Evolutionary conservation across 1,140 invertebrate species (phyloP), one percentile per base, ranked within the genome.

Genomic region (Cydia splendana): DNA sequence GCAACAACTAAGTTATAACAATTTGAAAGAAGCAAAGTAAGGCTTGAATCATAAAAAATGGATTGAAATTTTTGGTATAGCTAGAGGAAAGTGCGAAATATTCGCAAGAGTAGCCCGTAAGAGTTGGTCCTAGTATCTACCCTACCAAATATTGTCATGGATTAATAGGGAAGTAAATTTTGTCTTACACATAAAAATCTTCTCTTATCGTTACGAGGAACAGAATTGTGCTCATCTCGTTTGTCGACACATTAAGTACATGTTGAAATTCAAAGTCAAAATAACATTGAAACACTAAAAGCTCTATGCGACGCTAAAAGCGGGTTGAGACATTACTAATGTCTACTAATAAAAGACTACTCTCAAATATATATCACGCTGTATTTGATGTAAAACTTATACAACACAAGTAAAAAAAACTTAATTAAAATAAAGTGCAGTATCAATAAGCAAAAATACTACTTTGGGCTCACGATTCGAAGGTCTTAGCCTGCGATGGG

Each of bases 361-460:
- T 79, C 48, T 82, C 77, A 88, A 85, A 86, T 85, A 87, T 86
- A 84, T 85, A 87, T 85, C 82, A 88, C 82, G 83, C 84, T 88
- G 85, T 88, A 87, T 88, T 87, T 84, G 83, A 88, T 85, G 85
- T 86, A 85, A 85, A 88, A 84, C 79, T 85, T 87, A 86, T 84
- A 86, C 82, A 85, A 86, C 85, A 85, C 80, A 82, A 82, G 82
- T 83, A 83, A 85, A 86, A 81, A 84, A 84, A 84, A 81, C 79
- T 83, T 81, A 84, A 83, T 76, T 76, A 83, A 82, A 82, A 82
- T 67, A 79, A 80, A 85, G 82, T 85, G 82, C 83, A 85, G 78
- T 77, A 83, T 79, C 78, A 85, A 85, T 77, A 81, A 79, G 77
- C 75, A 71, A 76, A 77, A 76, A 42, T 76, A 74, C 18, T 67